These are phyloP conservation scores for Calyptommatus sinebrachiatus DNA, from an alignment of 2,113 vertebrate species.

Conservation along the genomic window DNA sequence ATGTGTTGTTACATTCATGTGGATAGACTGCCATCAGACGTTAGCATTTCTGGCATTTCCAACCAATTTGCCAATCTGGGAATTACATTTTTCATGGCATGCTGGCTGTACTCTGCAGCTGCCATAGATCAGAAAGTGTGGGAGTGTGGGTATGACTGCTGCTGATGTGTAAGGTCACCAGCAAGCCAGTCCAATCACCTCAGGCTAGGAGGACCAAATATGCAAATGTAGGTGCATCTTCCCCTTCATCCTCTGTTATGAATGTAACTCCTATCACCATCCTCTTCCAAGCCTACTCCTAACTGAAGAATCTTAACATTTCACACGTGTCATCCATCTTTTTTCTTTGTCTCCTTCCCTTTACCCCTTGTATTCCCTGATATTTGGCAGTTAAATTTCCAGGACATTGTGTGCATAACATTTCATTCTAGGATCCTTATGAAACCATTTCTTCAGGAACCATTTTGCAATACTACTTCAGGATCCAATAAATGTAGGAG, in stretches of 20 bases:
- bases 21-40: no score
- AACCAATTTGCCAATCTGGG: no score
- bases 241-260: neutral
- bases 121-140: no score
- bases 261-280: neutral
- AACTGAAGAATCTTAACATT: neutral
- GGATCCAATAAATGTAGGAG: neutral
- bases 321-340: neutral
- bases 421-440: neutral
- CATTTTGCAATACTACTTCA: neutral
- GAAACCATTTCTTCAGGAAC: neutral
- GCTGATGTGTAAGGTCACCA: no score
- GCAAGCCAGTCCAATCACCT: no score
- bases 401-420: neutral
- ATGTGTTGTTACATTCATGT: no score
- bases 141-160: no score
- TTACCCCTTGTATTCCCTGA: neutral
- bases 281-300: neutral
- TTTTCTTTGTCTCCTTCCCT: neutral
- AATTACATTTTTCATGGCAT: no score
- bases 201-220: no score
- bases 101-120: no score
- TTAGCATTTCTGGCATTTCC: no score
- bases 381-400: neutral
- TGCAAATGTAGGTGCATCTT: no score